Base-by-base conservation (phyloP, 1,140 invertebrate genomes). In the Trigoniulus corallinus region DNA sequence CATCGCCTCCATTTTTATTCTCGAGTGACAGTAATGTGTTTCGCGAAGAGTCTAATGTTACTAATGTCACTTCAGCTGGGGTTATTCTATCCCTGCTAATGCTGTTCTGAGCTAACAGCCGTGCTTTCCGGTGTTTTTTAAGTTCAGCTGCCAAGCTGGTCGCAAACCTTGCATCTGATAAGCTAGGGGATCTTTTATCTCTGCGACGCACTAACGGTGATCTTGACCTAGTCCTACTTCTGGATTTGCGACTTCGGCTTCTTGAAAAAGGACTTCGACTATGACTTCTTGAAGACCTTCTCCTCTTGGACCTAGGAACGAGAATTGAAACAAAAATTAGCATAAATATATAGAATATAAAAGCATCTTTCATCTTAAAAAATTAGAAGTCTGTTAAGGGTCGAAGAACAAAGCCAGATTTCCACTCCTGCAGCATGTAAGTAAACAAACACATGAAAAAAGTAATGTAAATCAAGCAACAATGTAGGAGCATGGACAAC, bases 111-210 rank as follows among this genome's bases (percentile, higher is more conserved):
- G n/a, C n/a, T n/a, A n/a, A n/a, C n/a, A n/a, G n/a, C n/a, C 42
- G 3, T 20, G 54, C 53, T 43, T 45, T 52, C 27, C 50, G 29
- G 26, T 55, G 47, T 47, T 56, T 56, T 26, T 43, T 54, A 7
- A 57, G 50, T 55, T 58, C 57, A 7, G 51, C 51, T 21, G 34
- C 53, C 41, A 58, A 42, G 48, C 40, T 58, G 10, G 51, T 27
- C n/a, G 55, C 55, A 41, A 55, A 54, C 53, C 56, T 52, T 24
- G 54, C 10, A 21, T 48, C 45, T 1, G 34, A 48, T 10, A 49
- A 20, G 29, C 50, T 55, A 21, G 57, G 51, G 29, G 55, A 57
- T 26, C 57, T 39, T 34, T 48, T 52, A 7, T 34, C 15, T 7
- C 15, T 15, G 29, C 29, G 29, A 22, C 49, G 44, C 20, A 37